Percentiles rank a stretch among this genome's conserved stretches.
phyloP scores from a whole-genome alignment of 2,797 vertebrate genomes.

The Coregonus ussuriensis region DNA sequence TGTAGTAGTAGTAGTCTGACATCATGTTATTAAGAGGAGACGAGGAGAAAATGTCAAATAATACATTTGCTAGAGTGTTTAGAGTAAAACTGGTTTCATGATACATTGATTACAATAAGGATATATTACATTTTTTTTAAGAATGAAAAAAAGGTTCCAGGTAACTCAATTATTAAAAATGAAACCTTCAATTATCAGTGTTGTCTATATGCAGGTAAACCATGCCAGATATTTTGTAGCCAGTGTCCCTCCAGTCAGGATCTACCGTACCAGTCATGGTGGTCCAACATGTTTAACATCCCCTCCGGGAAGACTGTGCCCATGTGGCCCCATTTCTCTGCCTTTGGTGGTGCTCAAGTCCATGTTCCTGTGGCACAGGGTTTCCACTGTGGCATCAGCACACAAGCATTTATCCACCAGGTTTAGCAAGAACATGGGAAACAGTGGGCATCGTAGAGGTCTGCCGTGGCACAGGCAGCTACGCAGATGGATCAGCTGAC shows the following conservation, averaged over 20 bases:
- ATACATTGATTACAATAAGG: background rate
- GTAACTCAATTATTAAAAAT: background rate
- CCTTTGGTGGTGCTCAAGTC: background rate
- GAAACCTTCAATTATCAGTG: background rate
- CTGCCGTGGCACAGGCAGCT: background rate
- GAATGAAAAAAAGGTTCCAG: background rate
- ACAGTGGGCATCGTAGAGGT: background rate
- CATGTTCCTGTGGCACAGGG: slow-evolving; percentile 22
- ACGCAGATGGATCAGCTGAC: slow-evolving; percentile 26
- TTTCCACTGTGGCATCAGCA: slow-evolving; percentile 47
- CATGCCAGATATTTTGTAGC: background rate
- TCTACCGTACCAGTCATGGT: background rate
- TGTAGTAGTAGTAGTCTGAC: no score
- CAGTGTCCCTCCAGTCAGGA: background rate
- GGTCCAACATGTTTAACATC: background rate
- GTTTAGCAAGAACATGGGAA: slow-evolving; percentile 9
- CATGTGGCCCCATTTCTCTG: background rate
- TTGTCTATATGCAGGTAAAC: background rate
- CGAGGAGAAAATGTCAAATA: no score
- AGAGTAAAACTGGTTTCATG: background rate
- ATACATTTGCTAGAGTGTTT: no score
- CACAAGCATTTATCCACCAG: slow-evolving; percentile 38
- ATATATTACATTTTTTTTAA: background rate
- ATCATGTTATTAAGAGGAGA: no score
- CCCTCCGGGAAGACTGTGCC: background rate